phyloP scores from a whole-genome alignment of 2,113 vertebrate species.

The Enhydra lutris region DNA sequence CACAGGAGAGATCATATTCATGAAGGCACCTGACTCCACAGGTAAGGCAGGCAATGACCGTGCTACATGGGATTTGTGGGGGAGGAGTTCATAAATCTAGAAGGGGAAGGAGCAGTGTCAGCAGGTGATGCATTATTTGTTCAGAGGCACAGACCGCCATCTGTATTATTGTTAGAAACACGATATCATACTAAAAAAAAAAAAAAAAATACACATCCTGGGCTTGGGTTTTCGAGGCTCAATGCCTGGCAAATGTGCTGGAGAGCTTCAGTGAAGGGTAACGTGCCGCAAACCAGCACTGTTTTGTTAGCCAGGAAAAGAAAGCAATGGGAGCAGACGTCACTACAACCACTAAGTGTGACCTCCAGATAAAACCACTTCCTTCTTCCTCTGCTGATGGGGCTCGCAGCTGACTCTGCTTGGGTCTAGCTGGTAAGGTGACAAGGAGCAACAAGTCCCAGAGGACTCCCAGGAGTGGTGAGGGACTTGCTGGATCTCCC shows the following conservation, averaged over 20 bases:
- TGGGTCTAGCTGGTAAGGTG: neutral
- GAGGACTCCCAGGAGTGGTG: neutral
- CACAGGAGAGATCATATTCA: slow-evolving; percentile 22
- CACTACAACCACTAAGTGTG: neutral
- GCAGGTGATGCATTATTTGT: neutral
- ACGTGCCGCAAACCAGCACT: neutral
- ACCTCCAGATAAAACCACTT: neutral
- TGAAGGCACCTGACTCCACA: neutral
- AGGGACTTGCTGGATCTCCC: neutral
- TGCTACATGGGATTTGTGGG: neutral
- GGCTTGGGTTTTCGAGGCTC: neutral
- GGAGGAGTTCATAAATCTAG: neutral
- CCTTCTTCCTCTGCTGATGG: neutral
- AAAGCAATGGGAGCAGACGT: neutral
- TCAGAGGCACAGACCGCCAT: neutral
- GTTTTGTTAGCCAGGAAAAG: neutral
- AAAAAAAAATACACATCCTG: neutral
- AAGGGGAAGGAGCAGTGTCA: neutral
- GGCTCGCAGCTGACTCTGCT: neutral
- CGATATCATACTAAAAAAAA: neutral
- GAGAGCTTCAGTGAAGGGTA: neutral
- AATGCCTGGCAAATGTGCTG: neutral
- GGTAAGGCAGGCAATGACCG: neutral
- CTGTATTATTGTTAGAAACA: neutral
- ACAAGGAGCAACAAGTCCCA: neutral